Conservation (phyloP, 1,140 invertebrate species). For the Drosophila auraria region DNA sequence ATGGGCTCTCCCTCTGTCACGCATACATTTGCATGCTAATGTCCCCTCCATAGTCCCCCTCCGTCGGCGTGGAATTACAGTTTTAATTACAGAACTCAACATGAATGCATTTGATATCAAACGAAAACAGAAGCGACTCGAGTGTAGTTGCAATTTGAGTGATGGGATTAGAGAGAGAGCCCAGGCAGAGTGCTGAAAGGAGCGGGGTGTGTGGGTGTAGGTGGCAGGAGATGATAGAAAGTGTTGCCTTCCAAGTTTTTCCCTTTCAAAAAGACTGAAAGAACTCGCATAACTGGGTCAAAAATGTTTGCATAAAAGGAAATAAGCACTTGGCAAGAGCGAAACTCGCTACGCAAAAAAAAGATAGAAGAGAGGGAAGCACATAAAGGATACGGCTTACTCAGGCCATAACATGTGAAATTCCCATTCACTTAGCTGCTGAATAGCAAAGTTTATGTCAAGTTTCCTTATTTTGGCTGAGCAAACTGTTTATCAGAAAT, state of each 20-base stretch:
- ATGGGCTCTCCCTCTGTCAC: conserved; percentile 49
- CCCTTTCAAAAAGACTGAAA: conserved; percentile 15
- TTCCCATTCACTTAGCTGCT: not conserved
- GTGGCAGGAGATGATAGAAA: not conserved
- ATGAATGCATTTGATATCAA: conserved; percentile 80
- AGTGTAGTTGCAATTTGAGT: conserved; percentile 27
- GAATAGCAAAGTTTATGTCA: conserved; percentile 6
- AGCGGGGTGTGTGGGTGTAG: not conserved
- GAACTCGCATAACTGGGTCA: conserved; percentile 35
- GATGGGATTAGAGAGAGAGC: conserved; percentile 5
- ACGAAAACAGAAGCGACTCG: conserved; percentile 52
- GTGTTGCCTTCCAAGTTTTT: conserved; percentile 21
- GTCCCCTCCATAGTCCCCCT: conserved; percentile 8
- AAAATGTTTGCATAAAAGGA: conserved; percentile 35
- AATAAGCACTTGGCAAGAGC: conserved; percentile 11
- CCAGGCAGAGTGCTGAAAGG: not conserved
- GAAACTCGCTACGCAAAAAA: conserved; percentile 13
- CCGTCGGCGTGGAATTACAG: conserved; percentile 52
- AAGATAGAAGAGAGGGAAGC: no score
- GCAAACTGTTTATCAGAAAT: not conserved
- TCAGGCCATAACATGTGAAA: not conserved
- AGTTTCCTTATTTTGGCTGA: not conserved
- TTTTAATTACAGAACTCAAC: conserved; percentile 82
- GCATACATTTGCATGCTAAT: conserved; percentile 81
- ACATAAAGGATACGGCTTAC: not conserved